These are phyloP conservation scores for Brienomyrus longianalis DNA, from an alignment of 2,113 vertebrate genomes.

Conservation along the genomic window DNA sequence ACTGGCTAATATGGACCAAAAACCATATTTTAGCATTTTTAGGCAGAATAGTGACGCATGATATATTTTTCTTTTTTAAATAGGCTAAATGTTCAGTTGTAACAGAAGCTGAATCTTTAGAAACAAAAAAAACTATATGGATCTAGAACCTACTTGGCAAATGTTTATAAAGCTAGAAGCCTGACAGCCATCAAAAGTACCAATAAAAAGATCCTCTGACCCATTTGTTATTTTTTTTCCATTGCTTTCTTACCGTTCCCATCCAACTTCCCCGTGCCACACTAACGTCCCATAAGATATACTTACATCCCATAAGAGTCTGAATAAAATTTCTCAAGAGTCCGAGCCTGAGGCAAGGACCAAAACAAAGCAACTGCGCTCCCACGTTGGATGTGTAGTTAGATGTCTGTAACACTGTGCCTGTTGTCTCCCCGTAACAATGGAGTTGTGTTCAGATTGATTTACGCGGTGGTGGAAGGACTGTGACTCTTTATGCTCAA, in stretches of 20 bases:
- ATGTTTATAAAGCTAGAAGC: neutral
- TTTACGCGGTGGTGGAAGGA: neutral
- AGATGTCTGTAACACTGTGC: neutral
- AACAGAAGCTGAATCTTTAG: too few relatives aligned
- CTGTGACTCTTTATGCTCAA: neutral
- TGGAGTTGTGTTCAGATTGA: neutral
- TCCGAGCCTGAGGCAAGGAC: neutral
- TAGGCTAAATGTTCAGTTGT: too few relatives aligned
- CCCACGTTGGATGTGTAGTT: neutral
- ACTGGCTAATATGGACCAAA: neutral
- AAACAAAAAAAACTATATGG: too few relatives aligned
- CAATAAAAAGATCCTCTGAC: neutral
- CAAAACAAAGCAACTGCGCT: neutral
- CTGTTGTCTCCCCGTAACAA: neutral
- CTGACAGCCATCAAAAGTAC: neutral
- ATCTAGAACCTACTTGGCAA: neutral
- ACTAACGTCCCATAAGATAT: neutral
- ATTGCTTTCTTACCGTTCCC: neutral
- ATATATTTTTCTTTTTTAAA: neutral
- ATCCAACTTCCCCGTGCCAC: neutral
- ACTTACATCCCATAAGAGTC: neutral
- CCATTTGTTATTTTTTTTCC: neutral
- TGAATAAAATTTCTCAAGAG: neutral
- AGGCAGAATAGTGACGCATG: neutral
- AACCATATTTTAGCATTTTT: neutral